Conservation (phyloP, 1,140 invertebrate species). For the Luehdorfia chinensis region DNA sequence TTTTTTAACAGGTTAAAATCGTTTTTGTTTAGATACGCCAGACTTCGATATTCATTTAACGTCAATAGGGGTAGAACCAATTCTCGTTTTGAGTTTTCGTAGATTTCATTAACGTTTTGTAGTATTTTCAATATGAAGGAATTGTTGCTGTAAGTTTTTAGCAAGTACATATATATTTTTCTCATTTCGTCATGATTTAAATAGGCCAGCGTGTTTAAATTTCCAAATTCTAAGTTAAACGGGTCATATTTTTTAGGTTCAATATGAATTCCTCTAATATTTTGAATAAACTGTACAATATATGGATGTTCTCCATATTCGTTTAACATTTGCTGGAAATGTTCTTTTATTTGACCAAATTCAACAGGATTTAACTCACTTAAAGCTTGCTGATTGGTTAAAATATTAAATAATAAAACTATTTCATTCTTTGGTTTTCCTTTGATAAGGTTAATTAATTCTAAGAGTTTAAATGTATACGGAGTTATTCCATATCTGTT, state of each 20-base stretch:
- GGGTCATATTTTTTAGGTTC: neutral
- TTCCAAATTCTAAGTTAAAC: too few relatives aligned
- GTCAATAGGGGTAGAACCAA: neutral
- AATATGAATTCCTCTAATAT: neutral
- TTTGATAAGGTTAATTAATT: constrained; percentile 2
- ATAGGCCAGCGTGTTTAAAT: too few relatives aligned
- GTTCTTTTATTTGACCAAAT: neutral
- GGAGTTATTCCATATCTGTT: constrained; percentile 8
- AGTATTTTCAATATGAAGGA: too few relatives aligned
- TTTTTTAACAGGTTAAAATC: constrained; percentile 1
- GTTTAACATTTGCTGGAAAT: neutral
- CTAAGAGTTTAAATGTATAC: neutral
- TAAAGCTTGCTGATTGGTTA: constrained; percentile 1
- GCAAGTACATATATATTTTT: too few relatives aligned
- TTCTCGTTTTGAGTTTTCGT: too few relatives aligned
- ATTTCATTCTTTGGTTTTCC: constrained; percentile 6
- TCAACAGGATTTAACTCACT: neutral
- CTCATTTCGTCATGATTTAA: too few relatives aligned
- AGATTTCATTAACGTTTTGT: too few relatives aligned
- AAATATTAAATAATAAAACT: neutral
- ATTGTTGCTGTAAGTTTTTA: too few relatives aligned
- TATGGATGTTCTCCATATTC: constrained; percentile 3
- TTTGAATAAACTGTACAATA: neutral
- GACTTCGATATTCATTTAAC: constrained; percentile 3
- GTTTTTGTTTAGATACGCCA: neutral